phyloP scores from a whole-genome alignment of 1,140 invertebrate species.

The Hyphantria cunea region DNA sequence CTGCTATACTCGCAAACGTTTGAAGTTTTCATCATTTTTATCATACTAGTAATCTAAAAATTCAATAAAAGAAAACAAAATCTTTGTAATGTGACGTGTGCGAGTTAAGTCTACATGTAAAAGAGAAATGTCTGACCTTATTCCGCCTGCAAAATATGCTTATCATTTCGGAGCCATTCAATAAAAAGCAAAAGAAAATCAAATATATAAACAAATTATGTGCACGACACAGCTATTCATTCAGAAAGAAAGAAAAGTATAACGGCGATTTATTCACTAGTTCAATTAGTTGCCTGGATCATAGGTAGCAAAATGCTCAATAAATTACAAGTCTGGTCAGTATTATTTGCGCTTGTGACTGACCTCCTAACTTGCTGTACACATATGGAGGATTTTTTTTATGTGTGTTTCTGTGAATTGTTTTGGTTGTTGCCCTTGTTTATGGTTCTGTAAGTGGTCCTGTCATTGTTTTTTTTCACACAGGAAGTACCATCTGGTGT shows the following conservation, averaged over 20 bases:
- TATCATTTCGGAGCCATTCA: constrained; percentile 7
- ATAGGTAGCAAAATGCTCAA: not conserved
- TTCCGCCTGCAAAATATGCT: constrained; percentile 12
- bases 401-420: not conserved
- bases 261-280: too few species aligned
- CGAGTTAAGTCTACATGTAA: constrained; percentile 10
- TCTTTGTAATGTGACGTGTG: not conserved
- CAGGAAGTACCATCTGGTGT: too few species aligned
- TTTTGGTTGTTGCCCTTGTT: too few species aligned
- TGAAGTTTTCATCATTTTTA: not conserved
- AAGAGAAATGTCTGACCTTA: constrained; percentile 23
- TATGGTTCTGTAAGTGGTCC: too few species aligned
- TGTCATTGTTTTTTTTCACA: too few species aligned
- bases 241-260: too few species aligned
- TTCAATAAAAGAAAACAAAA: not conserved
- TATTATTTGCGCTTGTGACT: too few species aligned
- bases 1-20: not conserved
- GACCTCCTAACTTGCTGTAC: not conserved
- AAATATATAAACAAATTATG: constrained; percentile 9
- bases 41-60: not conserved
- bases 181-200: constrained; percentile 6
- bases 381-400: not conserved
- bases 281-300: too few species aligned
- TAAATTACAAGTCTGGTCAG: too few species aligned
- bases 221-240: constrained; percentile 15